Evolutionary conservation across 2,797 vertebrate species (phyloP).

Genomic region (Molothrus ater): DNA sequence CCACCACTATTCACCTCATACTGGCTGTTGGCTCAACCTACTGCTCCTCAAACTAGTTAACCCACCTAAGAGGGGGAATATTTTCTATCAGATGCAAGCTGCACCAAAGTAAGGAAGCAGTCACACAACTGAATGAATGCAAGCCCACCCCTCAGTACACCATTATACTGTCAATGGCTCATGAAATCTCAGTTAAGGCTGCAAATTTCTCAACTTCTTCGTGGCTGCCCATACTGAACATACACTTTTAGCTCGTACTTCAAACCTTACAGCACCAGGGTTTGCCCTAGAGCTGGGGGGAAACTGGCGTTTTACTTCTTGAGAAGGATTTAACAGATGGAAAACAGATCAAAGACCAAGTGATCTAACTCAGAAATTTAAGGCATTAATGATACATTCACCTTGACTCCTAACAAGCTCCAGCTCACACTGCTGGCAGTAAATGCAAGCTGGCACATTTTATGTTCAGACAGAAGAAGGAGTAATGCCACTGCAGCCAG

Average conservation of each 20-base stretch:
- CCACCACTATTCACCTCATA: not conserved
- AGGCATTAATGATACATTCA: conserved; percentile 41
- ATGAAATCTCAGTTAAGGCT: not conserved
- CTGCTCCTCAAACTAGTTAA: not conserved
- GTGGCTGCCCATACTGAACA: not conserved
- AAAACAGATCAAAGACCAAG: not conserved
- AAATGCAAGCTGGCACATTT: not conserved
- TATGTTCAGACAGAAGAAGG: not conserved
- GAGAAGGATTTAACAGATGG: not conserved
- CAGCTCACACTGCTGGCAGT: not conserved
- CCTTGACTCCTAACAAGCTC: not conserved
- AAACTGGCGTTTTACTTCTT: not conserved
- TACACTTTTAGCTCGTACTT: not conserved
- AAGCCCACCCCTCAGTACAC: not conserved
- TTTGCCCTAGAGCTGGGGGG: not conserved
- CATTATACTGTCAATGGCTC: not conserved
- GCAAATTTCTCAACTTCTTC: not conserved
- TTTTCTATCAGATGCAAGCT: not conserved
- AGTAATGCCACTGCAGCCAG: not conserved
- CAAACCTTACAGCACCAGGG: not conserved
- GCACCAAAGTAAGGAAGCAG: not conserved
- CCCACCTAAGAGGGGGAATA: not conserved
- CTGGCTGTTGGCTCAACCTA: not conserved
- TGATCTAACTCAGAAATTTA: not conserved
- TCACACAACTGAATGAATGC: not conserved